These are phyloP conservation scores for Lamprologus lemairii DNA, from an alignment of 2,113 vertebrate species.

Conservation along the genomic window DNA sequence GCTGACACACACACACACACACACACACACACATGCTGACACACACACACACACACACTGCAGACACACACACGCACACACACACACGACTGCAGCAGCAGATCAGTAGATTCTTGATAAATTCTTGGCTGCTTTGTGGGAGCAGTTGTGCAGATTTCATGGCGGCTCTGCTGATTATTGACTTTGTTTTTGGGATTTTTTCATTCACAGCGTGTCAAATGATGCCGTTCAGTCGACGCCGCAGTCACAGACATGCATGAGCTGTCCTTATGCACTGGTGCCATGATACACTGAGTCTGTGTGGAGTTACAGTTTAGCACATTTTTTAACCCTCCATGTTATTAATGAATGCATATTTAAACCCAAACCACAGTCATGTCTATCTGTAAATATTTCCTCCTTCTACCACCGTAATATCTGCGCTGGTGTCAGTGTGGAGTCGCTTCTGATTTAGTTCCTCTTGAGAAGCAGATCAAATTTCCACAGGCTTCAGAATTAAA, in stretches of 20 bases:
- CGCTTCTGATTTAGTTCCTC: background rate
- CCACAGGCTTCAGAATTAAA: background rate
- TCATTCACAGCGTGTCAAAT: background rate
- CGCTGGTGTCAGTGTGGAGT: background rate
- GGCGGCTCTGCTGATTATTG: background rate
- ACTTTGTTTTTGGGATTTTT: background rate
- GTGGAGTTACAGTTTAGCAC: background rate
- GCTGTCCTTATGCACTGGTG: background rate
- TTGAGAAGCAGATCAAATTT: background rate
- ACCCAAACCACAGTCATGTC: background rate
- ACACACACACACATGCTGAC: background rate
- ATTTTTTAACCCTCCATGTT: background rate
- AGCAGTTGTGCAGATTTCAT: background rate
- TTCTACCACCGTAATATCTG: background rate
- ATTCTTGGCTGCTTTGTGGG: background rate
- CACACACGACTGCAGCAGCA: background rate
- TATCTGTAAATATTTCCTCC: background rate
- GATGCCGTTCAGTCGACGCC: background rate
- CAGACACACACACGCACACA: background rate
- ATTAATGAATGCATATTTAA: background rate
- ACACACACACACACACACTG: background rate
- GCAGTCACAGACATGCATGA: background rate
- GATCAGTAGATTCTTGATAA: background rate
- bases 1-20: accelerated
- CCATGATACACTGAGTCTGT: background rate